A percentile compares a stretch with the other conserved stretches of the same genome.
phyloP scores from a whole-genome alignment of 2,113 vertebrate genomes.

The Laterallus jamaicensis region DNA sequence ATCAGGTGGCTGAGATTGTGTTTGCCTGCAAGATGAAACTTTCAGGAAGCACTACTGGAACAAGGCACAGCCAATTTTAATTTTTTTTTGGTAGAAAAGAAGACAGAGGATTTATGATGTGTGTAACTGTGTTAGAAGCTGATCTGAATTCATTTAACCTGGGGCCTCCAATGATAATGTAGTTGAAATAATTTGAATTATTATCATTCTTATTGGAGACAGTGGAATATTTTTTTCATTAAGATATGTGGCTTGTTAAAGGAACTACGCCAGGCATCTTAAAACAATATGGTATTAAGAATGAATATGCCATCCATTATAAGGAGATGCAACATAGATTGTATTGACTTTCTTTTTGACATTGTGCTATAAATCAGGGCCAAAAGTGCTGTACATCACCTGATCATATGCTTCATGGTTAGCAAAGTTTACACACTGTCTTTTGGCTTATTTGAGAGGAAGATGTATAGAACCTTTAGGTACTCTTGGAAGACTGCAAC shows the following conservation, averaged over 20 bases:
- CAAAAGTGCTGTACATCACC: neutral
- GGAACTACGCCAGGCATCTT: slow-evolving; percentile 8
- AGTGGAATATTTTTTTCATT: slow-evolving; percentile 33
- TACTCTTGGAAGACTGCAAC: neutral
- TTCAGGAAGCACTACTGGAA: neutral
- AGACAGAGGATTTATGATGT: slow-evolving; percentile 18
- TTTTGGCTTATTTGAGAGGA: neutral
- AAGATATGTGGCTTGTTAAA: slow-evolving; percentile 41
- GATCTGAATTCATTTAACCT: slow-evolving; percentile 30
- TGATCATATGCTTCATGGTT: neutral
- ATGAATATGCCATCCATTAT: neutral
- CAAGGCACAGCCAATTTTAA: neutral
- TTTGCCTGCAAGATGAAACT: neutral
- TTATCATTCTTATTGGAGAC: neutral
- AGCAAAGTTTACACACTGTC: neutral
- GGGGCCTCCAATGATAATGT: neutral
- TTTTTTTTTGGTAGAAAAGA: neutral
- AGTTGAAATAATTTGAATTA: slow-evolving; percentile 64
- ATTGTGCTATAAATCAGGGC: neutral
- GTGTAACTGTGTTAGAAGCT: slow-evolving; percentile 21
- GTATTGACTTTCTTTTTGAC: neutral
- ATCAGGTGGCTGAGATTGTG: neutral
- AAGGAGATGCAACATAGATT: neutral
- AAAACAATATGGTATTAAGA: slow-evolving; percentile 14
- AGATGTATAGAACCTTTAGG: rapidly evolving